Percentiles rank a stretch among this genome's conserved stretches.
Conservation (phyloP, 2,888 invertebrate species). For the Diaperis boleti region DNA sequence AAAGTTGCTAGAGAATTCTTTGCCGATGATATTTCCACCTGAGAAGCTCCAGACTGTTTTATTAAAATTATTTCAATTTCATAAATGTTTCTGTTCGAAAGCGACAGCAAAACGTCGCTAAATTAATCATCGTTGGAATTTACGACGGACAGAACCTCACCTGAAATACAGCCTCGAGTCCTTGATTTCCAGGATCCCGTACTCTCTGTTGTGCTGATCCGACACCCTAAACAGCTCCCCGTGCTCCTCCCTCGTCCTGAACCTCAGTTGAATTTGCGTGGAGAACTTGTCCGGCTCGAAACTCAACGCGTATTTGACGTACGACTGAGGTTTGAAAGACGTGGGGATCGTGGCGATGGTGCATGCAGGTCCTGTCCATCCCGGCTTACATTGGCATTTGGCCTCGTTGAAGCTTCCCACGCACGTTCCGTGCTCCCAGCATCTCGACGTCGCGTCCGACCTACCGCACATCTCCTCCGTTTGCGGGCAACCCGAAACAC, state of each 20-base stretch:
- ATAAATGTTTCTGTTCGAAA: too few species aligned
- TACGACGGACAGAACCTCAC: conserved; percentile 12
- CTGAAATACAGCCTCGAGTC: conserved; percentile 91
- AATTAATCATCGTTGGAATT: too few species aligned
- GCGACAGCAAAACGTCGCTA: too few species aligned
- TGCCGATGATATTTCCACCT: too few species aligned
- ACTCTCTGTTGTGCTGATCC: conserved; percentile 94
- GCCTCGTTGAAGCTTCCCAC: conserved; percentile 91
- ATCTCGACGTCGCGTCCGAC: conserved; percentile 86
- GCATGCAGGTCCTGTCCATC: conserved; percentile 93
- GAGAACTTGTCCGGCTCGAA: conserved; percentile 94
- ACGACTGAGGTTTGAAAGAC: conserved; percentile 93
- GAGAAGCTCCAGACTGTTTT: too few species aligned
- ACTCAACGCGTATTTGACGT: conserved; percentile 95
- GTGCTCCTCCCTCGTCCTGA: conserved; percentile 92
- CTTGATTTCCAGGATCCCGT: conserved; percentile 91
- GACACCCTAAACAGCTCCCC: conserved; percentile 95
- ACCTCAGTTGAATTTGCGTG: conserved; percentile 92
- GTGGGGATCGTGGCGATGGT: conserved; percentile 88
- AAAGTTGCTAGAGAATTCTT: too few species aligned
- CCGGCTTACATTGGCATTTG: conserved; percentile 94
- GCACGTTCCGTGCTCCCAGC: conserved; percentile 96
- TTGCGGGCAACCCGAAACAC: conserved; percentile 91
- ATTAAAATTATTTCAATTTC: too few species aligned
- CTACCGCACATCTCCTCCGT: conserved; percentile 93